Conservation (phyloP, 2,888 invertebrate genomes). For the Scaptomyza polygonia region DNA sequence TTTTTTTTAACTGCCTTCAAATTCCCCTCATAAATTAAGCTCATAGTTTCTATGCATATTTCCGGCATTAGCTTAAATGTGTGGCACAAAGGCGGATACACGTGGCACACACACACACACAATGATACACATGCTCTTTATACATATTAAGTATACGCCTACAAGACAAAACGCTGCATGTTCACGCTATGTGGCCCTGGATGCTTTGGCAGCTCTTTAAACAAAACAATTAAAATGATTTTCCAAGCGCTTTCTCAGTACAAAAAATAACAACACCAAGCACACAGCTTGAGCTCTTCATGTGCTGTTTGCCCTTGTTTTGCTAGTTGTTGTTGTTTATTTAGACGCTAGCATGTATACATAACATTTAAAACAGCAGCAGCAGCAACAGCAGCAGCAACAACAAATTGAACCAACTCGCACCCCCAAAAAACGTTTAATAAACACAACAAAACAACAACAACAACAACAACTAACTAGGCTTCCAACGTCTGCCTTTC, state of each 20-base stretch:
- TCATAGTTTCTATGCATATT: conserved; percentile 33
- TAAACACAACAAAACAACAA: conserved; percentile 65
- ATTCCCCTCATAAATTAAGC: conserved; percentile 6
- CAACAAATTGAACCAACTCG: conserved; percentile 80
- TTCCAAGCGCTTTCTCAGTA: conserved; percentile 53
- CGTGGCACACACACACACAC: conserved; percentile 3
- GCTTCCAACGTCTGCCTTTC: conserved; percentile 40
- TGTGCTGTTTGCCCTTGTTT: conserved; percentile 46
- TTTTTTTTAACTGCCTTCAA: background rate
- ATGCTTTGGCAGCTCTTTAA: conserved; percentile 57
- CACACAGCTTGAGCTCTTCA: conserved; percentile 41
- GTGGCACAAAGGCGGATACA: conserved; percentile 13
- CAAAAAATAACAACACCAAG: conserved; percentile 26
- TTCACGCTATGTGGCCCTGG: conserved; percentile 19
- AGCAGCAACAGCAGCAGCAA: conserved; percentile 42
- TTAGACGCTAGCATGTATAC: conserved; percentile 78
- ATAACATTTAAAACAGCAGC: conserved; percentile 65
- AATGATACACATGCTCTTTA: conserved; percentile 53
- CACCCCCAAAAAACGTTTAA: conserved; percentile 80
- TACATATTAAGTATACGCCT: conserved; percentile 78
- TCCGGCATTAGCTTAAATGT: conserved; percentile 2
- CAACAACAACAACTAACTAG: conserved; percentile 15
- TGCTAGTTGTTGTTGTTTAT: conserved; percentile 61
- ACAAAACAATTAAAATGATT: conserved; percentile 81
- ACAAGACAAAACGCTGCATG: conserved; percentile 39